Base-by-base conservation (phyloP, 2,113 vertebrate species). In the Puma concolor region DNA sequence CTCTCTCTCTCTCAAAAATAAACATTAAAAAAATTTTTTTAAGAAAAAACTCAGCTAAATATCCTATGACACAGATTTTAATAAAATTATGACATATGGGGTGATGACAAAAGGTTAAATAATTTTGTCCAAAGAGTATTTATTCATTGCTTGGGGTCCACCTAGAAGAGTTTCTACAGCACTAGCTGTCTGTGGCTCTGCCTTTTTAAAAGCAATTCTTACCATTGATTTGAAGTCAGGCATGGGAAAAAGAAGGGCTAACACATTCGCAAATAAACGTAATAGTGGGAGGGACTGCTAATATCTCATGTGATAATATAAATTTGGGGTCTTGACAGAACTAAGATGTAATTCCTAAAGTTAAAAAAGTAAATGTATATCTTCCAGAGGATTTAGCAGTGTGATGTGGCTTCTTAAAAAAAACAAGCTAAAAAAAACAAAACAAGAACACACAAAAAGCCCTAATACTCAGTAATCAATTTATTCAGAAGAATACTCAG, bases 1-100 rank as follows among this genome's bases (percentile, higher is more conserved):
- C 57, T 9, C 23, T 8, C 57, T 50, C 57, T 60, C 57, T 60
- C 57, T 60, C 21, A 60, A 60, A 60, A 60, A 60, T 60, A 60
- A 60, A 60, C 19, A 60, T 60, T 60, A 60, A 60, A 60, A 57
- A 60, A 23, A 54, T 0, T 6, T 21, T 60, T 60, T 60, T 60
- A 60, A 60, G 57, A 4, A 41, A 29, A 76, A 74, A 76, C 44
- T 44, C 25, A 76, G 7, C 72, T 29, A 67, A 71, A 38, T 71
- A 85, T 7, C 23, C 23, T 71, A 90, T 6, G 25, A 90, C 3
- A 72, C 3, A 14, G 36, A 77, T 71, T 69, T 82, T 82, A 71
- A 63, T 88, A 84, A 79, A 33, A 81, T 85, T 86, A 93, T 81
- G 52, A 82, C 95, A 82, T 71, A 90, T 4, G 66, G 54, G 74